Conservation (phyloP, 2,113 vertebrate species). For the Perca schrenkii region DNA sequence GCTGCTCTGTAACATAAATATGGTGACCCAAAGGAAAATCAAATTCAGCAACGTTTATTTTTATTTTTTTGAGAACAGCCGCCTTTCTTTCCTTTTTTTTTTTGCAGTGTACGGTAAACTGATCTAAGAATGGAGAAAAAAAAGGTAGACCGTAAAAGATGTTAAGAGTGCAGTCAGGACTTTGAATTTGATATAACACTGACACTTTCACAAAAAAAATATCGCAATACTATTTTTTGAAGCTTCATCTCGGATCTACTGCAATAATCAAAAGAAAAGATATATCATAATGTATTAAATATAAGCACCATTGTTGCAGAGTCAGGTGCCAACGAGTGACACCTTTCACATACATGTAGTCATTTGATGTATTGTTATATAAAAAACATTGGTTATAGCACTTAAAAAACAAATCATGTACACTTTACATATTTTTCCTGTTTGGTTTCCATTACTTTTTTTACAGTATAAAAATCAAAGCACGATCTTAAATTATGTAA, state of each 20-base stretch:
- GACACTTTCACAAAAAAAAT: neutral
- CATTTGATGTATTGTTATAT: neutral
- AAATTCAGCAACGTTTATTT: conserved; percentile 28
- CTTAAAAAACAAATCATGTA: neutral
- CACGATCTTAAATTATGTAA: neutral
- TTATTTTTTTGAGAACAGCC: conserved; percentile 8
- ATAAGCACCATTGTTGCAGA: too few species aligned
- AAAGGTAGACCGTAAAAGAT: neutral
- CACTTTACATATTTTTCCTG: neutral
- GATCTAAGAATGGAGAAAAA: neutral
- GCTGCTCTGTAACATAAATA: conserved; percentile 28
- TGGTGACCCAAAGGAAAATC: conserved; percentile 35
- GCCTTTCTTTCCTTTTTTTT: neutral
- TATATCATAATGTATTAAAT: neutral
- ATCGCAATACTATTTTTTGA: neutral
- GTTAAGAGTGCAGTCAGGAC: conserved; percentile 3
- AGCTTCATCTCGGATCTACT: neutral
- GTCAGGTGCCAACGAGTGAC: too few species aligned
- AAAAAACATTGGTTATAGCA: neutral
- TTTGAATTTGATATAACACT: neutral
- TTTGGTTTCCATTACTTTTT: neutral
- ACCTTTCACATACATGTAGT: neutral
- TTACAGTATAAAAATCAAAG: neutral
- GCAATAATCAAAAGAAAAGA: neutral
- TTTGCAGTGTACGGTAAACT: conserved; percentile 3